Evolutionary conservation across 37 sponge, comb jelly and placozoan genomes (phyloP).

Genomic region (Spongilla lacustris): DNA sequence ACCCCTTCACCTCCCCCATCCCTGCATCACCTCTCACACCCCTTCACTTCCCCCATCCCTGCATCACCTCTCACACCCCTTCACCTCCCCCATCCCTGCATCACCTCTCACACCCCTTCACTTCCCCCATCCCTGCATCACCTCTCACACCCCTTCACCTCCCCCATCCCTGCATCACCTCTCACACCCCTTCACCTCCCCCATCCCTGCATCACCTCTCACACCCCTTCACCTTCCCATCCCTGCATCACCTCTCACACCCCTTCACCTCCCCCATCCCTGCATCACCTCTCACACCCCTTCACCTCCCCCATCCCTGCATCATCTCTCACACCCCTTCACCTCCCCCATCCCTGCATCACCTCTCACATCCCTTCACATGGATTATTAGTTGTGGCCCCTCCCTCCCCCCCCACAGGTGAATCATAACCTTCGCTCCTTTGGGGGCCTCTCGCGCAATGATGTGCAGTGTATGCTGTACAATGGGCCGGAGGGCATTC

Average conservation of each 20-base stretch:
- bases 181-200: no score
- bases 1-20: no score
- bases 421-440: conserved; percentile 59
- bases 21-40: no score
- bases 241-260: background rate
- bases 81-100: no score
- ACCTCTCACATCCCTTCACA: background rate
- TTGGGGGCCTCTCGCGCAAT: conserved; percentile 50
- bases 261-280: background rate
- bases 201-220: background rate
- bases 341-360: background rate
- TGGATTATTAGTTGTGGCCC: no score
- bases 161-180: no score
- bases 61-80: no score
- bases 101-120: no score
- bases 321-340: background rate
- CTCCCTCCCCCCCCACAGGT: conserved; percentile 23
- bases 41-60: no score
- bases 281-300: background rate
- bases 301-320: background rate
- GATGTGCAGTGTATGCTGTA: conserved; percentile 79
- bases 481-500: conserved; percentile 38
- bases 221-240: background rate
- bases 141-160: no score
- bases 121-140: no score